phyloP scores from a whole-genome alignment of 2,113 vertebrate genomes.

The Chionis minor region DNA sequence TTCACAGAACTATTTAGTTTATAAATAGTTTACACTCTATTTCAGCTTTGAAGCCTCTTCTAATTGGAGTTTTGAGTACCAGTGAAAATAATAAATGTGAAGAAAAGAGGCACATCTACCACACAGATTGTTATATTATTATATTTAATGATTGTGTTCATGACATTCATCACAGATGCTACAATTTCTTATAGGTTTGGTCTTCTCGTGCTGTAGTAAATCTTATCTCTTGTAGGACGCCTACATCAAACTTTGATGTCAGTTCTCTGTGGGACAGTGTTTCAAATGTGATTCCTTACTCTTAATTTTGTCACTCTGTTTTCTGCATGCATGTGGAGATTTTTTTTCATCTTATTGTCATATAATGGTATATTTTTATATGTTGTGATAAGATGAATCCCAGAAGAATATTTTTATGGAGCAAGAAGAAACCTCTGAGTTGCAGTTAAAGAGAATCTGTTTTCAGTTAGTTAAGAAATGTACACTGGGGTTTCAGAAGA shows the following conservation, averaged over 20 bases:
- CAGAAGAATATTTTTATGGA: not conserved
- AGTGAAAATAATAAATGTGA: not conserved
- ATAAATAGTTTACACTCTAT: not conserved
- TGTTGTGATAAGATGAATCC: not conserved
- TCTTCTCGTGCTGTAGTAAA: not conserved
- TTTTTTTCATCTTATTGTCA: not conserved
- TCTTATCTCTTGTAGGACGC: not conserved
- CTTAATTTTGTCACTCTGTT: not conserved
- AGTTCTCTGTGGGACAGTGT: not conserved
- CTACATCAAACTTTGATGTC: not conserved
- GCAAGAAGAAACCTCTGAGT: not conserved
- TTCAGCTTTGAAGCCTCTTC: not conserved
- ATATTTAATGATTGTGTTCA: not conserved
- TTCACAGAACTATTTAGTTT: not conserved
- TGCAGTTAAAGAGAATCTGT: not conserved
- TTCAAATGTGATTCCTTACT: not conserved
- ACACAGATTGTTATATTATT: not conserved
- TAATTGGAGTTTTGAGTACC: not conserved
- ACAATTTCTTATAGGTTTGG: not conserved
- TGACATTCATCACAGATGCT: not conserved
- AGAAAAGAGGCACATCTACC: not conserved
- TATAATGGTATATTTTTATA: not conserved
- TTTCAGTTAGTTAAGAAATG: conserved; percentile 16
- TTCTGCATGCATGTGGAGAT: not conserved
- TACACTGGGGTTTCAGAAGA: not conserved